Evolutionary conservation across 2,797 vertebrate genomes (phyloP).

Genomic region (Leptoclinus maculatus): DNA sequence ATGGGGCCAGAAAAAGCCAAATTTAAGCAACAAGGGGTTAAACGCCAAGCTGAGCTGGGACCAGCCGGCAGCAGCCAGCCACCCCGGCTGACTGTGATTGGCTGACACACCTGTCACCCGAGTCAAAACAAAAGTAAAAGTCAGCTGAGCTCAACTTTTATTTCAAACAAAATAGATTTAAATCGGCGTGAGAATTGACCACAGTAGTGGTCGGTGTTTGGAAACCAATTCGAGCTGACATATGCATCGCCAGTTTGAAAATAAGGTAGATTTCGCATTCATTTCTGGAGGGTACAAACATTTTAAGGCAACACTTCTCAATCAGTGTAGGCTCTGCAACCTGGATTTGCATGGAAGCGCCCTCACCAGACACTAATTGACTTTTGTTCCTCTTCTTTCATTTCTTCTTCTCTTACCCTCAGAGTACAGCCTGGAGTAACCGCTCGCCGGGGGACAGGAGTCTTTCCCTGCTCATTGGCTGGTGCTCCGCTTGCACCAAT

Average conservation of each 20-base stretch:
- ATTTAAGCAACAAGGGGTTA: no score
- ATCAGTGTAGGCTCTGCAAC: neutral
- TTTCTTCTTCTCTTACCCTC: neutral
- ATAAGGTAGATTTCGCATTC: neutral
- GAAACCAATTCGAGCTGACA: neutral
- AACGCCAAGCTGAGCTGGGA: neutral
- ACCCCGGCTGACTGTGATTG: neutral
- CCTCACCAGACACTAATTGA: neutral
- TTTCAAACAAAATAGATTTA: neutral
- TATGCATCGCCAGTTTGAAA: neutral
- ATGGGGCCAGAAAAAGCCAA: neutral
- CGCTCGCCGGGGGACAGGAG: neutral
- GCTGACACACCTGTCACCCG: neutral
- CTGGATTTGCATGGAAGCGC: neutral
- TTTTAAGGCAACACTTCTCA: neutral
- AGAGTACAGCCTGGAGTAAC: neutral
- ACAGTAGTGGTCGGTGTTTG: neutral
- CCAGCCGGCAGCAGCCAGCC: neutral
- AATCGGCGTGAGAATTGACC: neutral
- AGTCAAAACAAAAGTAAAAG: neutral
- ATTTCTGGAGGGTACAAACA: neutral
- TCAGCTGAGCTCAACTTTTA: neutral
- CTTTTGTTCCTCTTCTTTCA: neutral
- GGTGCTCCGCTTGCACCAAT: neutral
- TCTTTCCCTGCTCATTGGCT: neutral